Conservation (phyloP, 2,888 invertebrate genomes). For the Noctua fimbriata region DNA sequence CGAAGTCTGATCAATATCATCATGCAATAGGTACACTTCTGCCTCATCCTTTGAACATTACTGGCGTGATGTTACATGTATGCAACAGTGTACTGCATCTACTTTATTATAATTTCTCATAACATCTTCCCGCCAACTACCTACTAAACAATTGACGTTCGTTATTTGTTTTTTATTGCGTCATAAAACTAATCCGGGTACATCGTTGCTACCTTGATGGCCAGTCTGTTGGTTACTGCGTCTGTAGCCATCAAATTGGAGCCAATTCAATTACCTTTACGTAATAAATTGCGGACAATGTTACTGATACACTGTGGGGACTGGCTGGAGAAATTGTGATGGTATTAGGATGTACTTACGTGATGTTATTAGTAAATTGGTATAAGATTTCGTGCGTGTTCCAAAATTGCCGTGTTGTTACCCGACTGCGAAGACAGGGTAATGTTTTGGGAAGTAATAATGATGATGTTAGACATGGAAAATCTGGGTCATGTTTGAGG, state of each 20-base stretch:
- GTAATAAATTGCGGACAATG: conserved; percentile 54
- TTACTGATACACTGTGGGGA: conserved; percentile 32
- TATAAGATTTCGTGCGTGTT: background rate
- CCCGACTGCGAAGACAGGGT: background rate
- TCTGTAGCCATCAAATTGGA: conserved; percentile 52
- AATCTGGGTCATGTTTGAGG: background rate
- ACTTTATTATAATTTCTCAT: background rate
- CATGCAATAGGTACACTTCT: no score
- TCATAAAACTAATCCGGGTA: conserved; percentile 57
- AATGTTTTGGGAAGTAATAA: background rate
- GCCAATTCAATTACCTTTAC: conserved; percentile 63
- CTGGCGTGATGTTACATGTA: background rate
- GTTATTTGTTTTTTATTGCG: conserved; percentile 47
- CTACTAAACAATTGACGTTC: conserved; percentile 50
- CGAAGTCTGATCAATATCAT: no score
- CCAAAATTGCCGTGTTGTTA: background rate
- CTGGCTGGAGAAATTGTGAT: conserved; percentile 26
- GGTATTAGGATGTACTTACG: background rate
- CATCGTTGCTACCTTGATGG: conserved; percentile 59
- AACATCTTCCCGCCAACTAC: background rate
- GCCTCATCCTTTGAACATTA: no score
- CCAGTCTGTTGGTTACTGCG: conserved; percentile 26
- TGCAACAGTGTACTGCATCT: background rate
- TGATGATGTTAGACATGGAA: background rate
- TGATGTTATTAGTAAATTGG: conserved; percentile 11